Base-by-base conservation (phyloP, 2,113 vertebrate genomes). In the Lepus europaeus region DNA sequence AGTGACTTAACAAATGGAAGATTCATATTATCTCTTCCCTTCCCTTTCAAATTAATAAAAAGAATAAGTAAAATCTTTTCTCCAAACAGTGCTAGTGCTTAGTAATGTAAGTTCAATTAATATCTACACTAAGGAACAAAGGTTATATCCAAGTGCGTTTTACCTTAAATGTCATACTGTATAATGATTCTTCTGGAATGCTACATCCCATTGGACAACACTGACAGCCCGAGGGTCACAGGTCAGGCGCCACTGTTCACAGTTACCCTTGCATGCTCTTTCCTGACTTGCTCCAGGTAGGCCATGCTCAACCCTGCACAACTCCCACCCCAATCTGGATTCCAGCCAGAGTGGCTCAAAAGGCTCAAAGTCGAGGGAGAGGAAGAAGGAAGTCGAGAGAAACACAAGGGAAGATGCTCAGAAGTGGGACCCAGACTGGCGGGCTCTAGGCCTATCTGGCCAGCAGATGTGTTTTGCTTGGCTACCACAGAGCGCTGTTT, bases 391-490 rank as follows among this genome's bases (percentile, higher is more conserved):
- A 29, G 31, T 73, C 51, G 39, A 87, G 22, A 86, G 64, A 97
- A 94, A 56, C 14, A 10, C 1, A 29, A 94, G 27, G 29, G 16
- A 88, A 77, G 84, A 93, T 53, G 45, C 36, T 80, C 23, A 82
- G 78, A 76, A 70, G n/a, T 33, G 6, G 39, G 53, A 90, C 78
- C 68, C 4, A 78, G 87, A 31, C 27, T 51, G 39, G 11, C 20
- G 12, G 74, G 53, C 45, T 68, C 59, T 70, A 51, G 59, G 20
- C 29, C 61, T 59, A 31, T 93, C 83, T 91, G 79, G 91, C 61
- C 77, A 91, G 36, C 76, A 93, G 66, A 95, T 93, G 85, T 81
- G 86, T 66, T 93, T 90, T 63, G 4, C 90, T 92, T 96, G 86
- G 66, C 85, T 64, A 53, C 17, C 39, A 89, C 12, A 49, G 36